Evolutionary conservation across 1,140 invertebrate genomes (phyloP).

Genomic region (Pogonognathellus flavescens): DNA sequence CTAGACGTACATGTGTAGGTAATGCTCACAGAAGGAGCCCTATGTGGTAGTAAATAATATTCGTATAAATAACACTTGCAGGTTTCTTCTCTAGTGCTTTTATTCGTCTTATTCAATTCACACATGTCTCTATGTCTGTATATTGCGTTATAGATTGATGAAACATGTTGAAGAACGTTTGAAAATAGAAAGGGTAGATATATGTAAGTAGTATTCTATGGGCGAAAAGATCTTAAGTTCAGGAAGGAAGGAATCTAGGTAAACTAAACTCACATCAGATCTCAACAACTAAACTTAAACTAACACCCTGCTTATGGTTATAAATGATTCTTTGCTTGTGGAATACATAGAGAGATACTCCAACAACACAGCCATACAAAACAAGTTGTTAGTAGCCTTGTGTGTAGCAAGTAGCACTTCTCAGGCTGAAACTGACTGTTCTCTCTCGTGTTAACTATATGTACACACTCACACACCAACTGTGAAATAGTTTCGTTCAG

Average conservation of each 20-base stretch:
- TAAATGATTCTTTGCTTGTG: not conserved
- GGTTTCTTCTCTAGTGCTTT: not conserved
- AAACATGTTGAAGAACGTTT: not conserved
- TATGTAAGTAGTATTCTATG: not conserved
- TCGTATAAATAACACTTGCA: too few relatives aligned
- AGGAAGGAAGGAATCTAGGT: slow-evolving; percentile 19
- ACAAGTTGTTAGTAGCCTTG: too few relatives aligned
- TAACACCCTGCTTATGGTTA: slow-evolving; percentile 18
- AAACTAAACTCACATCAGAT: slow-evolving; percentile 40
- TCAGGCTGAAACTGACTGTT: too few relatives aligned
- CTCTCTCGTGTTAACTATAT: too few relatives aligned
- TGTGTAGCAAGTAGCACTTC: too few relatives aligned
- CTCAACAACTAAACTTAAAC: slow-evolving; percentile 36
- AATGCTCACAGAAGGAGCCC: too few relatives aligned
- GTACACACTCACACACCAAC: too few relatives aligned
- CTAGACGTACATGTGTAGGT: too few relatives aligned
- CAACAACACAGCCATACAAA: too few relatives aligned
- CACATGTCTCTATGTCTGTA: not conserved
- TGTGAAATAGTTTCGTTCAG: too few relatives aligned
- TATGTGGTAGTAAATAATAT: too few relatives aligned
- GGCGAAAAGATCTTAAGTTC: not conserved
- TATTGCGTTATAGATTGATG: not conserved
- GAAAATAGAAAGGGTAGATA: not conserved
- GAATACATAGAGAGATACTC: not conserved
- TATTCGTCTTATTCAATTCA: slow-evolving; percentile 9